A percentile compares a stretch with the other conserved stretches of the same genome.
Conservation (phyloP, 2,888 invertebrate genomes). For the Drosophila atroscutellata region DNA sequence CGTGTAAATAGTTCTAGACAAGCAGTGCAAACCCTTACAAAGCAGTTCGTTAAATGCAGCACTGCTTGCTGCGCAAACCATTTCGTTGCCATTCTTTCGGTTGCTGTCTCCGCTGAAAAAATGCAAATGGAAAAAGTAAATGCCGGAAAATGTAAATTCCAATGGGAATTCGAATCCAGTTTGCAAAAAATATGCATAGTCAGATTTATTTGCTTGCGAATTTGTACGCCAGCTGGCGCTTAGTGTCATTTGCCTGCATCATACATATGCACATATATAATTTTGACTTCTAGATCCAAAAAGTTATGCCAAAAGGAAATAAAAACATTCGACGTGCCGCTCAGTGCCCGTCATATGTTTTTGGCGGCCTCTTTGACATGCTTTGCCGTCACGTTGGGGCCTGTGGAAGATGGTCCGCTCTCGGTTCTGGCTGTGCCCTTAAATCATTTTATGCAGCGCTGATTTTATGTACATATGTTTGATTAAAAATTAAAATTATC, state of each 20-base stretch:
- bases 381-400: slow-evolving; percentile 21
- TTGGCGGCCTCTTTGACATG: slow-evolving; percentile 72
- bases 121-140: slow-evolving; percentile 20
- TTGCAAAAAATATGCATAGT: slow-evolving; percentile 41
- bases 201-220: slow-evolving; percentile 9
- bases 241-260: slow-evolving; percentile 6
- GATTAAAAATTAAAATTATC: slow-evolving; percentile 83
- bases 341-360: slow-evolving; percentile 53
- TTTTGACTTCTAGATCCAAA: slow-evolving; percentile 7
- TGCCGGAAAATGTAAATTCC: slow-evolving; percentile 43
- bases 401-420: slow-evolving; percentile 30
- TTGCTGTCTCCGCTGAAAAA: slow-evolving; percentile 40
- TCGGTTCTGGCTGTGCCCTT: slow-evolving; percentile 57
- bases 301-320: slow-evolving; percentile 28
- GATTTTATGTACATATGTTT: slow-evolving; percentile 76
- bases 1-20: neutral
- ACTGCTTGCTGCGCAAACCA: slow-evolving; percentile 39
- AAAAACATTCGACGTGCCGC: slow-evolving; percentile 17
- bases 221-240: slow-evolving; percentile 43
- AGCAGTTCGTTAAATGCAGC: neutral
- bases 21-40: slow-evolving; percentile 4
- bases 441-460: slow-evolving; percentile 70
- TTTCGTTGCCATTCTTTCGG: slow-evolving; percentile 21
- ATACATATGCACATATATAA: neutral
- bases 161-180: slow-evolving; percentile 24